A percentile compares a stretch with the other conserved stretches of the same genome.
phyloP scores from a whole-genome alignment of 2,888 invertebrate species.

The Drosophila atripex region DNA sequence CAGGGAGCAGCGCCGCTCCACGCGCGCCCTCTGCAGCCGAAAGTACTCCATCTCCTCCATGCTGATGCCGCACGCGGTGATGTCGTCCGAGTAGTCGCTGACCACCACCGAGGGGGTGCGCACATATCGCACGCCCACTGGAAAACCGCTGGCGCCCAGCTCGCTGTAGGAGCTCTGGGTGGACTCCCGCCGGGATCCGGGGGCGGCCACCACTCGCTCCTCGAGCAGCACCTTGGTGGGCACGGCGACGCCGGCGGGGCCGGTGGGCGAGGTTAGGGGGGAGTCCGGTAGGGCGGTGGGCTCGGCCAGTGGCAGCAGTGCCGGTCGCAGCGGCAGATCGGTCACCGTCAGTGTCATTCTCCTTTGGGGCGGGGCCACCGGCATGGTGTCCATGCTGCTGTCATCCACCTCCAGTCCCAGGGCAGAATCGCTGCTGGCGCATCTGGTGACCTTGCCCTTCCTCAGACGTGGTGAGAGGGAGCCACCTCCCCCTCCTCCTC shows the following conservation, averaged over 20 bases:
- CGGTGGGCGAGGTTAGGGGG: constrained; percentile 67
- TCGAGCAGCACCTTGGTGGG: constrained; percentile 85
- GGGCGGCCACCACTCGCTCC: constrained; percentile 85
- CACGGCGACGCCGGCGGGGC: constrained; percentile 47
- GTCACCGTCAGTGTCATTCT: constrained; percentile 83
- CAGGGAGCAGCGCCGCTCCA: constrained; percentile 81
- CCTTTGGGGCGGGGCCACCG: constrained; percentile 56
- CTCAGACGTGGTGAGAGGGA: constrained; percentile 33
- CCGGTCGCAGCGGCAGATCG: constrained; percentile 83
- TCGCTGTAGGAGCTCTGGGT: constrained; percentile 84
- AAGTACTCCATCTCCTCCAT: constrained; percentile 87
- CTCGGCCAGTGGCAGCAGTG: constrained; percentile 82
- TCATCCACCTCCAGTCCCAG: constrained; percentile 83
- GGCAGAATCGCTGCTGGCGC: constrained; percentile 83
- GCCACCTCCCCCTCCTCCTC: background rate
- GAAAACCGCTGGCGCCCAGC: constrained; percentile 83
- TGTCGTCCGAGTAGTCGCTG: constrained; percentile 93
- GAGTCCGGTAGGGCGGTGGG: constrained; percentile 82
- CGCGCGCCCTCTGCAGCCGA: constrained; percentile 84
- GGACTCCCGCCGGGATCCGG: constrained; percentile 84
- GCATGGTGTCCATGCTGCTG: constrained; percentile 44
- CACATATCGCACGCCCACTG: constrained; percentile 86
- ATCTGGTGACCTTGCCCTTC: constrained; percentile 81
- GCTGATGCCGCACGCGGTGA: constrained; percentile 85
- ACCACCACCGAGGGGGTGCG: constrained; percentile 94